Conservation (phyloP, 2,113 vertebrate species). For the Aplodontia rufa region DNA sequence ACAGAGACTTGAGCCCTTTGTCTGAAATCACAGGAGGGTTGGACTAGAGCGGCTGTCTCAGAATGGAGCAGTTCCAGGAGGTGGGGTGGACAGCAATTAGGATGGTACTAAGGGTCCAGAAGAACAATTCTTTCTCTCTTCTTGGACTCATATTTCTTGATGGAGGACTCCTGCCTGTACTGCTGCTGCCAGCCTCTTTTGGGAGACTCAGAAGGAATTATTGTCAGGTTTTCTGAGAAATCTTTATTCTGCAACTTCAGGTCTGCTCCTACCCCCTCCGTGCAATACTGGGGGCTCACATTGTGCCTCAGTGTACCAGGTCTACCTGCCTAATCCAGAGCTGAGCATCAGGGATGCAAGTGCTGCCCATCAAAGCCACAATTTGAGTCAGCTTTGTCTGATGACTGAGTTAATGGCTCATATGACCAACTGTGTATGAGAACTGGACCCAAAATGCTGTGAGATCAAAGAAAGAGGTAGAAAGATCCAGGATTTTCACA, state of each 20-base stretch:
- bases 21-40: no score
- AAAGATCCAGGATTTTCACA: background rate
- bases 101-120: rapidly evolving
- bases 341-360: background rate
- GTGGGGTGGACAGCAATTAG: background rate
- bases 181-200: background rate
- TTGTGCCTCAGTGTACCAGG: background rate
- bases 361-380: background rate
- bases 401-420: background rate
- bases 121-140: background rate
- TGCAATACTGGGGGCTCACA: no score
- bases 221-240: background rate
- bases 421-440: no score
- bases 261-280: background rate
- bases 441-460: background rate
- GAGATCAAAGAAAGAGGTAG: background rate
- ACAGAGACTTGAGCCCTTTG: rapidly evolving
- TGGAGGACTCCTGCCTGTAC: background rate
- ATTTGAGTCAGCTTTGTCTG: background rate
- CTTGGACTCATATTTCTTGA: background rate
- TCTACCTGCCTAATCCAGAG: background rate
- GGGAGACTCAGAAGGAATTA: background rate
- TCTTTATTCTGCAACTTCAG: background rate
- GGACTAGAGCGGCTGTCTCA: no score
- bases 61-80: background rate